Percentiles rank a stretch among this genome's conserved stretches.
Evolutionary conservation across 2,113 vertebrate species (phyloP).

Genomic region (Passer montanus): DNA sequence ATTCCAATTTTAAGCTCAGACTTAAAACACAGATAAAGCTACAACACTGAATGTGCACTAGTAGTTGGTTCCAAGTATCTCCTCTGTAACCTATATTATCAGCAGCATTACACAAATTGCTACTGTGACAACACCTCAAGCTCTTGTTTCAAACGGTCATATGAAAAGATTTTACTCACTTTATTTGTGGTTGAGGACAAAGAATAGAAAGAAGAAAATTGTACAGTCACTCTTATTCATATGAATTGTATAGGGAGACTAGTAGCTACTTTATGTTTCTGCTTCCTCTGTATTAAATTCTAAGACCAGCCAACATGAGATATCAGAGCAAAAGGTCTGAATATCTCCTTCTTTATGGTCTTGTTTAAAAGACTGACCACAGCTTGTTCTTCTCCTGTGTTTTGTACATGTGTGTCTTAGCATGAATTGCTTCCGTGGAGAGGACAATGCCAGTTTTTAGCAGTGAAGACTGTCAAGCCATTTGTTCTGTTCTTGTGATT

Average conservation of each 20-base stretch:
- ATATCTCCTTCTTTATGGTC: neutral
- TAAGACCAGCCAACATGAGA: neutral
- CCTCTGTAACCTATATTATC: neutral
- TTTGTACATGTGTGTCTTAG: neutral
- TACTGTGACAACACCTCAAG: neutral
- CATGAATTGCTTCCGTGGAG: neutral
- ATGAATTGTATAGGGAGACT: neutral
- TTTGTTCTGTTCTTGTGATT: neutral
- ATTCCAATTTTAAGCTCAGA: neutral
- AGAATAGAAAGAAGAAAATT: neutral
- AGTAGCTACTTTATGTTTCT: neutral
- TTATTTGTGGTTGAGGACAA: neutral
- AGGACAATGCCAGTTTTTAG: neutral
- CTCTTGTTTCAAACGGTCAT: slow-evolving; percentile 29
- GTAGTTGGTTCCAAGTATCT: neutral
- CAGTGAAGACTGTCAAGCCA: neutral
- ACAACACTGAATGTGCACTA: neutral
- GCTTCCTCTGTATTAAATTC: neutral
- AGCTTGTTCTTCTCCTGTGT: neutral
- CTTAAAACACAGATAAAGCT: neutral
- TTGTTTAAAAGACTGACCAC: neutral
- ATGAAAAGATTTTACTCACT: neutral
- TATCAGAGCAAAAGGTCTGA: neutral
- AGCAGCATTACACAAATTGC: neutral
- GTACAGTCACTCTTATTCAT: neutral